Base-by-base conservation (phyloP, 2,888 invertebrate genomes). In the Sarcophaga variegata region DNA sequence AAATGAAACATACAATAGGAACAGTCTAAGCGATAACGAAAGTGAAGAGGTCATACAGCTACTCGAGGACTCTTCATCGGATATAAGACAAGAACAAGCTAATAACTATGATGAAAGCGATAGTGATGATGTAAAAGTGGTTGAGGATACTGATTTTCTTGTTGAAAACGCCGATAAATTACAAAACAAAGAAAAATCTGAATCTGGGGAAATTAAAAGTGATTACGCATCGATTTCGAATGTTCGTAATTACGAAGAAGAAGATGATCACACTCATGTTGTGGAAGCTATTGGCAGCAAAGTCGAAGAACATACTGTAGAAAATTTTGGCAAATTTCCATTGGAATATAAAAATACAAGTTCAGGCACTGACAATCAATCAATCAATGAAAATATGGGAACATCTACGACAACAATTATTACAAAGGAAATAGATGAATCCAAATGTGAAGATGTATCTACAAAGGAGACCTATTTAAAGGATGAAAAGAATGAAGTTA, bases 51-150 rank as follows among this genome's bases (percentile, higher is more conserved):
- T 45, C 11, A 79, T 86, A 59, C 82, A 85, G 71, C 62, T 84
- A 12, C 54, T 82, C 11, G 85, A 87, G 11, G 87, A 88, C 71
- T 83, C 84, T 12, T 84, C 81, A 63, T 78, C 79, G 4, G 83
- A 86, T 75, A 59, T 37, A 25, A 20, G 25, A 12, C 62, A 60
- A 83, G 25, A 69, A 45, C 47, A 20, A 14, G 17, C 4, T 14
- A 74, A 76, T 54, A 64, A 64, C 59, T 69, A 71, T 71, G 66
- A 37, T 10, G 85, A 81, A 60, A 81, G 83, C 62, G 64, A 70
- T 10, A 83, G 79, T 64, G 86, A 85, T 60, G 83, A 78, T 22
- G 81, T 70, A n/a, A 83, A 78, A 22, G 54, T 80, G 6, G 25
- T 82, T 5, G 74, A 86, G 11, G 72, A 81, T 14, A 54, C 12